Evolutionary conservation across 2,797 vertebrate genomes (phyloP).

Genomic region (Lindbergichthys nudifrons): DNA sequence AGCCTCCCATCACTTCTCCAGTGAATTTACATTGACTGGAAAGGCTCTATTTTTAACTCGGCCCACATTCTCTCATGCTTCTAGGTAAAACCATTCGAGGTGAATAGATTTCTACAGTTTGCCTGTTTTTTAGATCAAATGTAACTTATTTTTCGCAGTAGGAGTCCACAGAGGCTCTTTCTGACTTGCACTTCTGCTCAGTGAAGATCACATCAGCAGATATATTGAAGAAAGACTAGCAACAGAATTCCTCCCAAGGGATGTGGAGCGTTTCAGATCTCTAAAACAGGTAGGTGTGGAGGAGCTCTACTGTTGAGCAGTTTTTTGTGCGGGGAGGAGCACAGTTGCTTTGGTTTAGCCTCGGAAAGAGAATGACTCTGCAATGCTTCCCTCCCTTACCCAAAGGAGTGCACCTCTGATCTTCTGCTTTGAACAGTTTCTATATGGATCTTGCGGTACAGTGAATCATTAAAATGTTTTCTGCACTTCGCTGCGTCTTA

Average conservation of each 20-base stretch:
- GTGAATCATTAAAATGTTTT: constrained; percentile 24
- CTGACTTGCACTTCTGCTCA: constrained; percentile 55
- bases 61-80: constrained; percentile 43
- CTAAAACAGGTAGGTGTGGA: constrained; percentile 52
- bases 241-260: constrained; percentile 44
- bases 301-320: constrained; percentile 33
- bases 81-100: constrained; percentile 42
- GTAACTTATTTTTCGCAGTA: constrained; percentile 34
- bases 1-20: constrained; percentile 29
- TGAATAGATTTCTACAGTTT: constrained; percentile 58
- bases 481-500: constrained; percentile 8
- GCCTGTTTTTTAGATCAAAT: constrained; percentile 59
- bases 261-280: constrained; percentile 49
- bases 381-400: constrained; percentile 32
- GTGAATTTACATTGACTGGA: constrained; percentile 36
- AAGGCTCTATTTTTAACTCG: constrained; percentile 56
- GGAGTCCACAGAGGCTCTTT: constrained; percentile 53
- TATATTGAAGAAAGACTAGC: constrained; percentile 50
- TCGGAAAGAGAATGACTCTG: constrained; percentile 39
- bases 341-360: constrained; percentile 40
- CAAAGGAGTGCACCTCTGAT: constrained; percentile 26
- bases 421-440: constrained; percentile 40
- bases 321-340: constrained; percentile 35
- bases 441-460: constrained; percentile 28
- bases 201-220: constrained; percentile 59